Conservation (phyloP, 2,797 vertebrate genomes). For the Bradypus variegatus region DNA sequence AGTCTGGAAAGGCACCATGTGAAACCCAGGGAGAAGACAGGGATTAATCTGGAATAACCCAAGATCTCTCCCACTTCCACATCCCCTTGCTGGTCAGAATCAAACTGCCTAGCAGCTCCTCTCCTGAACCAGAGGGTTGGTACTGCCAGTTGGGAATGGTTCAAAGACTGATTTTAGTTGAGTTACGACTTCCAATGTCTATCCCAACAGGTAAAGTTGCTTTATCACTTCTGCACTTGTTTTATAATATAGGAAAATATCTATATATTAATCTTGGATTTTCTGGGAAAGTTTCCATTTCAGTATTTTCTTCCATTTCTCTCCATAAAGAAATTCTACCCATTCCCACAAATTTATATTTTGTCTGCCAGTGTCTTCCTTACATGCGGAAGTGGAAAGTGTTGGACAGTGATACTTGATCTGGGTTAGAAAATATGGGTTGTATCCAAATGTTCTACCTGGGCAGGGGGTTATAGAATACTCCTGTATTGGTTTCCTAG, state of each 20-base stretch:
- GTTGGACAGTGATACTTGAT: background rate
- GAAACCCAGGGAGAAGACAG: no score
- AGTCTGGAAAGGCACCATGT: background rate
- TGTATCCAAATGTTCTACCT: background rate
- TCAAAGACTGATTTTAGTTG: background rate
- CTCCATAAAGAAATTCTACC: background rate
- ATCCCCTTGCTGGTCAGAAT: background rate
- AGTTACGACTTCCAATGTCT: background rate
- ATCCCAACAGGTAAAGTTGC: background rate
- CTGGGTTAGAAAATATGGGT: background rate
- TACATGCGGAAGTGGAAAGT: background rate
- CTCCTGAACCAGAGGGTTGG: background rate
- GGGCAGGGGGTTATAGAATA: background rate
- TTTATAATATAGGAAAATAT: background rate
- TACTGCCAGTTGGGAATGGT: background rate
- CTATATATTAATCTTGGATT: background rate
- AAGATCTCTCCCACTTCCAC: background rate
- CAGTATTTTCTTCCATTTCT: background rate
- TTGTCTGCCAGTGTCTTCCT: background rate
- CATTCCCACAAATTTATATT: background rate
- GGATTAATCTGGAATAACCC: background rate
- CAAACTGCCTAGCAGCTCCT: background rate
- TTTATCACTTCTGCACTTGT: background rate
- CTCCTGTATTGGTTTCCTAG: no score
- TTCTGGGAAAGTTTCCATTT: background rate